A percentile compares a stretch with the other conserved stretches of the same genome.
These are phyloP conservation scores for Paralvinella palmiformis DNA, from an alignment of 1,140 invertebrate species.

Conservation along the genomic window DNA sequence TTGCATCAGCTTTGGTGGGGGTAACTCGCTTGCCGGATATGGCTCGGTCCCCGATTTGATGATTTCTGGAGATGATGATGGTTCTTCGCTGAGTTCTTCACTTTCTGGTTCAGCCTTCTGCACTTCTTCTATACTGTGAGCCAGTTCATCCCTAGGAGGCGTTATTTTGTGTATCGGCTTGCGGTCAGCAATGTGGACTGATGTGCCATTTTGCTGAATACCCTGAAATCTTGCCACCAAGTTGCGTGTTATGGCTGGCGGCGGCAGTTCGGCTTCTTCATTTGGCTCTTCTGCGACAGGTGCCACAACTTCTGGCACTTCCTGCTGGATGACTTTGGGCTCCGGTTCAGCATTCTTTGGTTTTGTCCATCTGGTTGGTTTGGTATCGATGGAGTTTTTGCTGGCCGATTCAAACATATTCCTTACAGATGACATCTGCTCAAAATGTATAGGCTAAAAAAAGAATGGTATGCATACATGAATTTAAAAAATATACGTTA, in stretches of 20 bases:
- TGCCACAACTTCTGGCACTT: background rate
- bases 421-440: background rate
- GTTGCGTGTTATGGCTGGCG: constrained; percentile 2
- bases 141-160: background rate
- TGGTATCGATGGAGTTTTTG: background rate
- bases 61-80: constrained; percentile 2
- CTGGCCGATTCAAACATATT: background rate
- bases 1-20: constrained; percentile 2
- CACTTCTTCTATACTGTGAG: background rate
- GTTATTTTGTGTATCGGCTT: constrained; percentile 8
- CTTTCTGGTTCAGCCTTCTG: background rate
- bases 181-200: background rate
- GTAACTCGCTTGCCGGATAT: background rate
- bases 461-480: too few species aligned
- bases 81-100: background rate
- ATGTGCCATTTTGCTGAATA: background rate
- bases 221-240: background rate
- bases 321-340: background rate
- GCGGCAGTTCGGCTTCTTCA: background rate
- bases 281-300: background rate
- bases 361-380: background rate
- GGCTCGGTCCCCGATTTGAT: background rate
- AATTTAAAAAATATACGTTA: too few species aligned
- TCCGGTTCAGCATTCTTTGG: background rate
- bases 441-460: background rate